Evolutionary conservation across 2,797 vertebrate genomes (phyloP), one percentile per base, ranked within the genome.

Genomic region (Sebastes iracundus): DNA sequence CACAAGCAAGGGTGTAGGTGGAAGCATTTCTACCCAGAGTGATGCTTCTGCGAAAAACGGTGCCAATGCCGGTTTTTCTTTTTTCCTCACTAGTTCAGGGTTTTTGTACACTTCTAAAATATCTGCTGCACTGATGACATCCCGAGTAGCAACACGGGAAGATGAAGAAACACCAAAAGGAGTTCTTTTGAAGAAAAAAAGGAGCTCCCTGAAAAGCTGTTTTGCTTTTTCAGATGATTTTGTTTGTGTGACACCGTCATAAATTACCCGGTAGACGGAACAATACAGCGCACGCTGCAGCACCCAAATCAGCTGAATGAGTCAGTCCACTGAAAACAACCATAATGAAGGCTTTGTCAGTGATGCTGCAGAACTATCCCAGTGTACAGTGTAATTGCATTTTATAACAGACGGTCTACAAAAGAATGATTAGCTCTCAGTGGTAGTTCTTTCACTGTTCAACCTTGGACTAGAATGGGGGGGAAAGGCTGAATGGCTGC

Each of bases 1-100:
- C 59, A 65, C 77, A 77, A 75, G 75, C 75, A 72, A 72, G 23
- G 28, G 83, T 83, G 91, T 93, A 86, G 90, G 90, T 87, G 89
- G 92, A 80, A 75, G 83, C 68, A 6, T 88, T 46, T 88, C 79
- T 77, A 80, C 85, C 83, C 67, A 3, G 70, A 90, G 75, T 59
- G 4, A 5, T 11, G 80, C 67, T 77, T 77, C 80, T 82, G 59
- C 5, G 0, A 77, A 80, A 42, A 83, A 46, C 55, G 13, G 42
- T 76, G 77, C 81, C 83, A 70, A 61, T n/a, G 70, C 69, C 71
- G 62, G 23, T 14, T 32, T 10, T 6, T 33, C 5, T 62, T 55
- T 8, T 27, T 22, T 69, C 42, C 55, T 12, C 12, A 55, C 56
- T 33, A 68, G 68, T 58, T 5, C 4, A 52, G 22, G 74, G 16